Evolutionary conservation across 2,113 vertebrate genomes (phyloP).

Genomic region (Daphoenositta chrysoptera): DNA sequence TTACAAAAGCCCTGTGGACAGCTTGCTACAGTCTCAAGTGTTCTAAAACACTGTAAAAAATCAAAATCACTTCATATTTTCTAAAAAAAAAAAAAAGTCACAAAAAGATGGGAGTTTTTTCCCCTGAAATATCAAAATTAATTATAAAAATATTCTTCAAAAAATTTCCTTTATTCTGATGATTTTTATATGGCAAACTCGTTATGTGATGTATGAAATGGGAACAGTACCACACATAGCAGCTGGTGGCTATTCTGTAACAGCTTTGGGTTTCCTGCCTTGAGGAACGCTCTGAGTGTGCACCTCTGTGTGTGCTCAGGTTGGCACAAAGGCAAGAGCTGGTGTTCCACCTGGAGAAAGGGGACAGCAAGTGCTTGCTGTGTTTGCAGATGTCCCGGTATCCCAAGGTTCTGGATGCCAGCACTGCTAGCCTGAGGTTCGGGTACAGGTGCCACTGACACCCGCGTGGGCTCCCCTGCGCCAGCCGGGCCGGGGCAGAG

Average conservation of each 20-base stretch:
- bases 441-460: not conserved
- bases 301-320: not conserved
- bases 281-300: not conserved
- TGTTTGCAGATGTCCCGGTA: not conserved
- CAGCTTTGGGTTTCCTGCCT: not conserved
- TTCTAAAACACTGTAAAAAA: not conserved
- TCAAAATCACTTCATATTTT: not conserved
- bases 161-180: not conserved
- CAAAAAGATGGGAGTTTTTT: not conserved
- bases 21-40: not conserved
- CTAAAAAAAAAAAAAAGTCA: not conserved
- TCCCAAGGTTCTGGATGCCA: not conserved
- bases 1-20: not conserved
- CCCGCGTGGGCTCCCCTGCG: accelerated
- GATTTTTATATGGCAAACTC: not conserved
- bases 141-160: not conserved
- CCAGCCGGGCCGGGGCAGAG: not conserved
- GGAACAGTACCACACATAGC: not conserved
- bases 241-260: not conserved
- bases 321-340: not conserved
- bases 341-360: not conserved
- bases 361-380: not conserved
- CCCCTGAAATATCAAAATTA: not conserved
- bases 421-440: not conserved
- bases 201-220: not conserved